Base-by-base conservation (phyloP, 2,888 invertebrate species). In the Charanyca ferruginea region DNA sequence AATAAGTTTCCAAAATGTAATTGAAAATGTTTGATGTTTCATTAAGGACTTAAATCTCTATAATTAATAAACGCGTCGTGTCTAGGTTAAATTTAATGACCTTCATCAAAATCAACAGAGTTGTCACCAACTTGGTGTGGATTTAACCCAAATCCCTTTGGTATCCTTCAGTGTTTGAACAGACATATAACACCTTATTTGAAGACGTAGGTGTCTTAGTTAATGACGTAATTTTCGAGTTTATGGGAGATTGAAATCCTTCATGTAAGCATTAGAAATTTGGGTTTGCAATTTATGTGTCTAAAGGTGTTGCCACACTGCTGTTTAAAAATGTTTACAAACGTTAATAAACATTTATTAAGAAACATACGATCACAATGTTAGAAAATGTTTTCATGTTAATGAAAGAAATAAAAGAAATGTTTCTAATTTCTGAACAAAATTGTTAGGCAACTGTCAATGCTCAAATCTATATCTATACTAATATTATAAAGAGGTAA, bases 141-240 rank as follows among this genome's bases (percentile, higher is more conserved):
- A 65, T 69, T 55, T 65, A 62, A 69, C 76, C 61, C 35, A 58
- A 68, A 76, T 76, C 77, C 47, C 61, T 65, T 18, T 13, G 44
- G 54, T 49, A 51, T 51, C 53, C 58, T 42, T 35, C 18, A 28
- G 44, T 62, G 35, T 78, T 73, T 73, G 58, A 48, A 47, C 18
- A 61, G 73, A 38, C 47, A 61, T 61, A 62, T 57, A 54, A 54
- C 25, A 51, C 44, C 32, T 44, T 73, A 61, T 73, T 78, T 45
- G 35, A 52, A 44, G 45, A 55, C 11, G 48, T 25, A 41, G 18
- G 25, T 59, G 25, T 73, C 53, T 59, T 51, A 41, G 58, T 8
- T 66, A 66, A 78, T 73, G 53, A 55, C 45, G 47, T 78, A 59
- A 67, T 78, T 78, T 61, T 23, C 25, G 22, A 38, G n/a, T 5